Evolutionary conservation across 2,113 vertebrate species (phyloP), one percentile per base, ranked within the genome.

Genomic region (Corvus cornix): DNA sequence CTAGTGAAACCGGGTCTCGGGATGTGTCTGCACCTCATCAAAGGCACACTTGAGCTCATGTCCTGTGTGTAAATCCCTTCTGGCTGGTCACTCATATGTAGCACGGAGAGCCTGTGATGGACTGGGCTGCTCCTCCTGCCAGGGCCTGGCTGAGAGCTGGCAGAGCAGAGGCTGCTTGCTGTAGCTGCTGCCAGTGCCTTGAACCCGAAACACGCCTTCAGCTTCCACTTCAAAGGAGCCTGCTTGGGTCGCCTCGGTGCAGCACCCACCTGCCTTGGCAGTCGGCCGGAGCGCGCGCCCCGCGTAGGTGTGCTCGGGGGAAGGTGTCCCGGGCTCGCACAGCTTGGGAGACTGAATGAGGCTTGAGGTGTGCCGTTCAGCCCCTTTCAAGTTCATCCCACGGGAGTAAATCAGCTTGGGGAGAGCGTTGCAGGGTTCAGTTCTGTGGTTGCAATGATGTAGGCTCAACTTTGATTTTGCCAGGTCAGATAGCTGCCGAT

Each of bases 231-330:
- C 49, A 20, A 31, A 89, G 73, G 28, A 37, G 28, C 59, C 28
- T 0, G 0, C 76, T 35, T 0, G 6, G 43, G 26, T 64, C 1
- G 0, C 49, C 49, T 37, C 3, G 2, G 64, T 19, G 4, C 20
- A 18, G 59, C 55, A 12, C 5, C 51, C 9, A 1, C 55, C 28
- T 7, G 0, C 5, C 51, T 41, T 0, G 0, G 72, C 41, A 56
- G 80, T 1, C 0, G 0, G 43, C 27, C 0, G 7, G 19, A 16
- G 31, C 0, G 2, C 0, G 0, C 6, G 27, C 0, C 3, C 58
- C 8, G 59, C 0, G 24, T 59, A 33, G 68, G 60, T 67, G 73
- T 51, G 43, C 27, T 70, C 4, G 0, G 26, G 3, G 3, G 1
- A 21, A 41, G 77, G 23, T 5, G 20, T 70, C 68, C 48, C 7